Evolutionary conservation across 2,113 vertebrate species (phyloP).

Genomic region (Falcunculus frontatus): DNA sequence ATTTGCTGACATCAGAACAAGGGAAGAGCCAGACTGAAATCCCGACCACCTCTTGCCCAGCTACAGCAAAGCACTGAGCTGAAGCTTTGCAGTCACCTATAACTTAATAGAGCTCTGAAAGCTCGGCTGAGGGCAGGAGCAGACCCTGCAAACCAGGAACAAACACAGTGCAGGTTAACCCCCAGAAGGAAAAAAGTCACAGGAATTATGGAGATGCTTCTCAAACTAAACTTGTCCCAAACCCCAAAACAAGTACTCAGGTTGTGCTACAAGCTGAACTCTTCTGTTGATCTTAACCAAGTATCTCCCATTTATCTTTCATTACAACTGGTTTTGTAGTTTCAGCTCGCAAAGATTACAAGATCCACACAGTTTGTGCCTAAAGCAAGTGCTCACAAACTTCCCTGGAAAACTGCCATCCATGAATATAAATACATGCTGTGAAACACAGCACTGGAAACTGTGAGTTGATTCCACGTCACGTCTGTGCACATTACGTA

Average conservation of each 20-base stretch:
- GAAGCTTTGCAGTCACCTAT: neutral
- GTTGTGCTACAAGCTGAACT: neutral
- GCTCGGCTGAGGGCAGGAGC: neutral
- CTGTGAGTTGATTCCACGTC: neutral
- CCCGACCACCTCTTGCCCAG: neutral
- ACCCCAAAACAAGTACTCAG: neutral
- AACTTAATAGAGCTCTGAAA: neutral
- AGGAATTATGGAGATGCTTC: neutral
- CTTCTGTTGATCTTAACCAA: neutral
- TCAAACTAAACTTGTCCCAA: neutral
- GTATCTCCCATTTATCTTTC: neutral
- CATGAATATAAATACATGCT: neutral
- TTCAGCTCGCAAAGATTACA: neutral
- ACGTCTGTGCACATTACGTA: neutral
- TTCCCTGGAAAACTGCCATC: neutral
- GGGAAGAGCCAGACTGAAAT: neutral
- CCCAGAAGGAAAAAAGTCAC: neutral
- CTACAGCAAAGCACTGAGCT: neutral
- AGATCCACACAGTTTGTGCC: neutral
- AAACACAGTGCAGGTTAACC: neutral
- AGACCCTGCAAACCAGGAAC: neutral
- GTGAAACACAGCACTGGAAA: neutral
- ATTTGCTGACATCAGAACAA: neutral
- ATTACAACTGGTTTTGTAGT: neutral
- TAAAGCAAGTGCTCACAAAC: neutral